Evolutionary conservation across 2,797 vertebrate species (phyloP).

Genomic region (Sebastes iracundus): DNA sequence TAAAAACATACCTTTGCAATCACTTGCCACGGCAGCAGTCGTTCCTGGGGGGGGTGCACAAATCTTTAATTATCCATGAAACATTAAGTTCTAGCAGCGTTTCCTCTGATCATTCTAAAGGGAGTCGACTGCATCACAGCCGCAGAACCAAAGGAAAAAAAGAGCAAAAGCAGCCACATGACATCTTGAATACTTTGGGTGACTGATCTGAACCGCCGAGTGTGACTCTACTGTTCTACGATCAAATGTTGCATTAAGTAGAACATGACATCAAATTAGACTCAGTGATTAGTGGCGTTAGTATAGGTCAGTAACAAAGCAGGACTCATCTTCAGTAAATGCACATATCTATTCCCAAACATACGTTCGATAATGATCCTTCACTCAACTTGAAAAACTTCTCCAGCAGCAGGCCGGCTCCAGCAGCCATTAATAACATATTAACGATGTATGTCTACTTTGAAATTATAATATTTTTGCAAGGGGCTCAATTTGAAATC

Average conservation of each 20-base stretch:
- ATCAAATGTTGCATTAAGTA: slow-evolving; percentile 36
- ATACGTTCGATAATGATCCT: slow-evolving; percentile 61
- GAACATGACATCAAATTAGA: slow-evolving; percentile 52
- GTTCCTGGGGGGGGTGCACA: slow-evolving; percentile 24
- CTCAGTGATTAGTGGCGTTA: slow-evolving; percentile 47
- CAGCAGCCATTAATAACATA: slow-evolving; percentile 65
- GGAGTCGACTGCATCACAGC: slow-evolving; percentile 2
- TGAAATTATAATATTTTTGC: slow-evolving; percentile 70
- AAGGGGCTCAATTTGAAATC: slow-evolving; percentile 71
- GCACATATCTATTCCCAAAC: slow-evolving; percentile 31
- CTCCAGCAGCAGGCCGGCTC: slow-evolving; percentile 33
- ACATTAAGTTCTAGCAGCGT: slow-evolving; percentile 48
- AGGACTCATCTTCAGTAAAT: slow-evolving; percentile 23
- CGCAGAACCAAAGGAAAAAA: slow-evolving; percentile 2
- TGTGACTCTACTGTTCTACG: slow-evolving; percentile 1
- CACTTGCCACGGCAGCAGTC: not conserved
- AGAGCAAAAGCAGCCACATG: not conserved
- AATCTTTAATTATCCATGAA: slow-evolving; percentile 63
- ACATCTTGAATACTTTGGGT: slow-evolving; percentile 11
- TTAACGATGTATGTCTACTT: slow-evolving; percentile 64
- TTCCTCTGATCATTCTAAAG: slow-evolving; percentile 47
- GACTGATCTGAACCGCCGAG: slow-evolving; percentile 7
- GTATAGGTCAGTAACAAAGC: slow-evolving; percentile 23
- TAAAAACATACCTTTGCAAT: slow-evolving; percentile 42
- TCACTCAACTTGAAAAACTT: slow-evolving; percentile 69